Evolutionary conservation across 2,797 vertebrate genomes (phyloP).

Genomic region (Peromyscus aztecus): DNA sequence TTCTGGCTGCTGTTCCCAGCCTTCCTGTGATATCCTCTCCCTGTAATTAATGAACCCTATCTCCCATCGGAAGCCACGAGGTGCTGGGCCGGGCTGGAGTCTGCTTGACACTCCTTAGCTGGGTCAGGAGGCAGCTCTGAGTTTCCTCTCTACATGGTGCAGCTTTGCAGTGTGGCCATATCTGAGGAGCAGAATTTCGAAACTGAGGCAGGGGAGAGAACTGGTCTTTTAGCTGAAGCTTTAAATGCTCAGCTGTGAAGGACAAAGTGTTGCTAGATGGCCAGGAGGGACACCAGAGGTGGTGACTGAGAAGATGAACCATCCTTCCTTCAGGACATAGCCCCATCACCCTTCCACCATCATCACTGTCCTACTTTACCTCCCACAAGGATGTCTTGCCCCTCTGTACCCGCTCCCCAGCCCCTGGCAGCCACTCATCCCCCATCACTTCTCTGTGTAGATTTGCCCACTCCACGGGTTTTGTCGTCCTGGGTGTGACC

Average conservation of each 20-base stretch:
- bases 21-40: slow-evolving; percentile 63
- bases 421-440: not conserved
- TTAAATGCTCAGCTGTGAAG: not conserved
- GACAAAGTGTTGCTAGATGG: accelerated
- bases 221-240: not conserved
- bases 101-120: slow-evolving; percentile 57
- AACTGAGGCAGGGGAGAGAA: not conserved
- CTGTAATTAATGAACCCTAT: slow-evolving; percentile 81
- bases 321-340: not conserved
- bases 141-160: slow-evolving; percentile 51
- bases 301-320: not conserved
- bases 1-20: slow-evolving; percentile 72
- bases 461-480: accelerated
- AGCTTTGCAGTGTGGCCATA: not conserved
- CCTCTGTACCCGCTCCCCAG: accelerated
- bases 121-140: slow-evolving; percentile 59
- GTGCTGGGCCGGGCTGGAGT: slow-evolving; percentile 58
- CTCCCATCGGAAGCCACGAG: not conserved
- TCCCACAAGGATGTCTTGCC: accelerated
- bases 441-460: not conserved
- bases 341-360: not conserved
- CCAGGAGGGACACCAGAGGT: not conserved
- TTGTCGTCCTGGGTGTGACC: accelerated
- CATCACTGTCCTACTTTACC: not conserved
- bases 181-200: slow-evolving; percentile 50